phyloP scores from a whole-genome alignment of 2,888 invertebrate genomes.

The Nymphalis urticae region DNA sequence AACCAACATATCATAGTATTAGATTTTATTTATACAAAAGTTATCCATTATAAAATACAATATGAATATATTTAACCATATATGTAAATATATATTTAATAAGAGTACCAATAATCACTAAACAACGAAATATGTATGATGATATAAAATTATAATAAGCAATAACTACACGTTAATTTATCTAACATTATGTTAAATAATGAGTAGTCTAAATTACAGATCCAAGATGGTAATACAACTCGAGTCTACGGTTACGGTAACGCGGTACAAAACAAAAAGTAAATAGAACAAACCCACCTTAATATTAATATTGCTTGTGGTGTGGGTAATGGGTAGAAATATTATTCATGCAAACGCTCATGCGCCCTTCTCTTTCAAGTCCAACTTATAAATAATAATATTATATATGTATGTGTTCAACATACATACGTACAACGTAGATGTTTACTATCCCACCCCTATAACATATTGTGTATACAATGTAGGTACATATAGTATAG shows the following conservation, averaged over 20 bases:
- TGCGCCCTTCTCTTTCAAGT: constrained; percentile 48
- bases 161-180: too few species aligned
- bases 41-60: too few species aligned
- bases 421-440: constrained; percentile 29
- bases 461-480: constrained; percentile 27
- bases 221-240: constrained; percentile 25
- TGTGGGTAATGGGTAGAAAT: constrained; percentile 42
- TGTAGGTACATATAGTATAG: constrained; percentile 36
- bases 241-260: constrained; percentile 25
- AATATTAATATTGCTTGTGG: constrained; percentile 39
- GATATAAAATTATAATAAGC: too few species aligned
- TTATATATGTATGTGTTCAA: constrained; percentile 34
- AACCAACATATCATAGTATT: too few species aligned
- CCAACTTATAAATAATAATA: constrained; percentile 43
- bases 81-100: too few species aligned
- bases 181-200: not conserved
- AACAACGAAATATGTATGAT: too few species aligned
- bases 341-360: constrained; percentile 47
- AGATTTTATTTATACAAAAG: too few species aligned
- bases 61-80: too few species aligned
- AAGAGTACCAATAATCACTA: too few species aligned
- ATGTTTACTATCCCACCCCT: constrained; percentile 38
- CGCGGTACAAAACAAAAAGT: constrained; percentile 36
- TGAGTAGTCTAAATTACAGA: constrained; percentile 14
- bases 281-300: constrained; percentile 38